Conservation (phyloP, 2,888 invertebrate species). For the Perizoma flavofasciatum region DNA sequence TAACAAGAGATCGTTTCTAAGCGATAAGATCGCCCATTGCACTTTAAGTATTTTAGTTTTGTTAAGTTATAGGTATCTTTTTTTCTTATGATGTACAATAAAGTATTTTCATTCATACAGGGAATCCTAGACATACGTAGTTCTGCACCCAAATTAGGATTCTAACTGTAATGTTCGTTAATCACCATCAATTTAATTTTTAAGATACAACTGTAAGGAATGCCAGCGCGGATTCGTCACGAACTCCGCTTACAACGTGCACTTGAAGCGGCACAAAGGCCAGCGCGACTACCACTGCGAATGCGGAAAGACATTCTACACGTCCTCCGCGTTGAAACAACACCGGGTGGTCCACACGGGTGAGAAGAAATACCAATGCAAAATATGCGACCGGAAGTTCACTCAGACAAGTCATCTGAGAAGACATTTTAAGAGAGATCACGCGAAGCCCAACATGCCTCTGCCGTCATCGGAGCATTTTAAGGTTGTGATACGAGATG, state of each 20-base stretch:
- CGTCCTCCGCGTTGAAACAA: constrained; percentile 73
- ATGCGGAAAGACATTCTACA: constrained; percentile 77
- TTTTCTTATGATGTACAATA: too few relatives aligned
- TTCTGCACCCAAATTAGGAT: too few relatives aligned
- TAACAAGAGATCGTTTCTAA: too few relatives aligned
- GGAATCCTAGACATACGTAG: too few relatives aligned
- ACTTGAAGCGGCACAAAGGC: constrained; percentile 73
- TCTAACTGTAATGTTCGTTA: too few relatives aligned
- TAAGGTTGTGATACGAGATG: constrained; percentile 50
- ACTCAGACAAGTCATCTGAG: constrained; percentile 73
- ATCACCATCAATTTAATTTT: too few relatives aligned
- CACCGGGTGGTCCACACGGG: constrained; percentile 76
- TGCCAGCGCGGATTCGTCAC: constrained; percentile 75
- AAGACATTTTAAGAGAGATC: constrained; percentile 73
- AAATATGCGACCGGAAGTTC: constrained; percentile 73
- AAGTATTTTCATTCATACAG: too few relatives aligned
- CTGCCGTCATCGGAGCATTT: constrained; percentile 64
- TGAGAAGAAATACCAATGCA: constrained; percentile 75
- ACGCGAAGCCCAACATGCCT: constrained; percentile 65
- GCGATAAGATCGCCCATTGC: too few relatives aligned
- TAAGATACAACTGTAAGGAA: constrained; percentile 70
- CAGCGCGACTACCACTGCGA: constrained; percentile 75
- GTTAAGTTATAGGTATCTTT: too few relatives aligned
- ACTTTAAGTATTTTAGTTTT: too few relatives aligned
- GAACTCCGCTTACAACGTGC: constrained; percentile 71